Evolutionary conservation across 2,797 vertebrate genomes (phyloP), one percentile per base, ranked within the genome.

Genomic region (Chloroceryle inda): DNA sequence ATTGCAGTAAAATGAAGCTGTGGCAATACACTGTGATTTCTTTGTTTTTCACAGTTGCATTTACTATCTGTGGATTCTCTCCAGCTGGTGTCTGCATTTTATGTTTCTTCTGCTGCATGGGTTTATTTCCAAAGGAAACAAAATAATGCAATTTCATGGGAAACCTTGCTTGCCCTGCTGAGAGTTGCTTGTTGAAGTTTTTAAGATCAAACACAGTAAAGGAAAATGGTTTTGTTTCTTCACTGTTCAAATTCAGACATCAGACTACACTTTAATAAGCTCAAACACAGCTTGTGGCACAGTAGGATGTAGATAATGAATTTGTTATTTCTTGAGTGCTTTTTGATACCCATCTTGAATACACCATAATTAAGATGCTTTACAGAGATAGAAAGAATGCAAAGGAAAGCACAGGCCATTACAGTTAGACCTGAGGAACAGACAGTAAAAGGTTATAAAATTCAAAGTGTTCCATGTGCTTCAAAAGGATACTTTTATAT

Each of bases 401-500:
- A 90, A 85, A 90, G 74, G 80, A 68, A 91, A 37, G 15, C 17
- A 74, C 10, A 73, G 68, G 27, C 53, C 64, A 74, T 92, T 93
- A 83, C 47, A 66, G 53, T 80, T 75, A 91, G 58, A 78, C 68
- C 45, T 87, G 87, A 94, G 92, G 50, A 75, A 56, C 59, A 80
- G 42, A 24, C 71, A 56, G 67, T 50, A 72, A 95, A 91, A 61
- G 83, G 78, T 86, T 94, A 87, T 71, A 77, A 79, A 94, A 61
- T 67, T 92, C 83, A 66, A 94, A 95, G 82, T 79, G 47, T 38
- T 87, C 42, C 78, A n/a, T 4, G 7, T 78, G 38, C 68, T 76
- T 96, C 93, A 66, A 53, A 91, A 94, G 88, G 44, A 88, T 55
- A 14, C 83, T 88, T 91, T 96, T 85, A 97, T 94, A 58, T 94